Conservation (phyloP, 2,797 vertebrate species). For the Steatocranus sp. region DNA sequence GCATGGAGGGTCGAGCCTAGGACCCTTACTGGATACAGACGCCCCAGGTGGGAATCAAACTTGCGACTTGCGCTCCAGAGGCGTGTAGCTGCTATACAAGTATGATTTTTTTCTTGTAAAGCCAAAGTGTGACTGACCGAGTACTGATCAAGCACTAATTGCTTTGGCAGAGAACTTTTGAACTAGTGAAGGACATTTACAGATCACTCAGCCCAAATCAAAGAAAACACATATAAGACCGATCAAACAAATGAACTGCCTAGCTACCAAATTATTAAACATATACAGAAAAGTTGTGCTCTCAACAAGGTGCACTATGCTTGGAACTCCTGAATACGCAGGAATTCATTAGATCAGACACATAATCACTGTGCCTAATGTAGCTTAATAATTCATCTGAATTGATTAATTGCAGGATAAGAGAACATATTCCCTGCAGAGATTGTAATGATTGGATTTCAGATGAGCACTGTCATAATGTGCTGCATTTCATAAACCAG, state of each 20-base stretch:
- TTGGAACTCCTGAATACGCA: conserved; percentile 22
- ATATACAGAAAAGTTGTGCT: not conserved
- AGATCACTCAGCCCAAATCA: not conserved
- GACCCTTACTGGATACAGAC: not conserved
- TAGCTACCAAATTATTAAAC: not conserved
- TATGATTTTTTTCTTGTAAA: not conserved
- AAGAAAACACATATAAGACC: not conserved
- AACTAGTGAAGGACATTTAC: not conserved
- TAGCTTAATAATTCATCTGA: conserved; percentile 47
- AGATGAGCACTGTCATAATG: conserved; percentile 2
- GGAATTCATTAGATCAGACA: conserved; percentile 33
- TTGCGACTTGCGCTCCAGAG: not conserved
- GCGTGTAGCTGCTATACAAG: not conserved
- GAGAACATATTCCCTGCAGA: conserved; percentile 6
- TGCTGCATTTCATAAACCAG: not conserved
- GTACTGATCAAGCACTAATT: not conserved
- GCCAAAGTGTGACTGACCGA: not conserved
- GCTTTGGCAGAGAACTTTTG: not conserved
- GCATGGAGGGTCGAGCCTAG: not conserved
- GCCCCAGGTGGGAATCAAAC: not conserved
- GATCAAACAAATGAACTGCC: not conserved
- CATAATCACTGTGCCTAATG: conserved; percentile 48
- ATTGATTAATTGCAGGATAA: conserved; percentile 41
- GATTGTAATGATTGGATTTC: conserved; percentile 25
- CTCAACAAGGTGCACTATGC: not conserved